Conservation (phyloP, 2,888 invertebrate species). For the Gymnocheta viridis region DNA sequence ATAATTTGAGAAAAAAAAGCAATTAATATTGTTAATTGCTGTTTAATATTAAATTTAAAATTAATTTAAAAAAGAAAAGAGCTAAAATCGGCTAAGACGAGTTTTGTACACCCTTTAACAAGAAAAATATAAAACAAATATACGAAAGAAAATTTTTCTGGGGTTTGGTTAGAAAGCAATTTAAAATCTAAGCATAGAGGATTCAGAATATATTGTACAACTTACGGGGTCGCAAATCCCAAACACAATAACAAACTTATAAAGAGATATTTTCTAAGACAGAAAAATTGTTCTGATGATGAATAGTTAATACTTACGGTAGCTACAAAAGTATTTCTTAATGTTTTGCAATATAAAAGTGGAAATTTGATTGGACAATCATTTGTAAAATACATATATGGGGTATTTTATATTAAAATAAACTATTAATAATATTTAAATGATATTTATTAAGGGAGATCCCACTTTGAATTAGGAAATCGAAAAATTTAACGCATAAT, state of each 20-base stretch:
- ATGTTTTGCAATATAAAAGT: background rate
- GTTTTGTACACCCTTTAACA: background rate
- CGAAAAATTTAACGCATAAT: too few relatives aligned
- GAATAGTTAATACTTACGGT: conserved; percentile 7
- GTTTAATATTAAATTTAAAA: conserved; percentile 45
- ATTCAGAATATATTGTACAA: too few relatives aligned
- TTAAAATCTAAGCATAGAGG: too few relatives aligned
- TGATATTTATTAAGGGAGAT: too few relatives aligned
- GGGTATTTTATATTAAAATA: background rate
- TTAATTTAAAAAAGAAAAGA: background rate
- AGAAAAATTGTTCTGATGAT: conserved; percentile 8
- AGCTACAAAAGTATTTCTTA: background rate
- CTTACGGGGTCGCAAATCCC: too few relatives aligned
- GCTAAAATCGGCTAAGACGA: background rate
- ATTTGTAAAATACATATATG: background rate
- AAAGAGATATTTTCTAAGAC: background rate
- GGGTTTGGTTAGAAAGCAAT: too few relatives aligned
- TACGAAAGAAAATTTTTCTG: too few relatives aligned
- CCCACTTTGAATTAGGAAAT: too few relatives aligned
- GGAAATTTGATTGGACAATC: background rate
- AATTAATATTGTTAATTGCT: conserved; percentile 57
- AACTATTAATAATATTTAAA: background rate
- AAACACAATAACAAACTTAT: background rate
- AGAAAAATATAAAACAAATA: too few relatives aligned
- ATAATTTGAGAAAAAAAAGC: conserved; percentile 9